Evolutionary conservation across 2,113 vertebrate species (phyloP), one percentile per base, ranked within the genome.

Genomic region (Pitta sordida): DNA sequence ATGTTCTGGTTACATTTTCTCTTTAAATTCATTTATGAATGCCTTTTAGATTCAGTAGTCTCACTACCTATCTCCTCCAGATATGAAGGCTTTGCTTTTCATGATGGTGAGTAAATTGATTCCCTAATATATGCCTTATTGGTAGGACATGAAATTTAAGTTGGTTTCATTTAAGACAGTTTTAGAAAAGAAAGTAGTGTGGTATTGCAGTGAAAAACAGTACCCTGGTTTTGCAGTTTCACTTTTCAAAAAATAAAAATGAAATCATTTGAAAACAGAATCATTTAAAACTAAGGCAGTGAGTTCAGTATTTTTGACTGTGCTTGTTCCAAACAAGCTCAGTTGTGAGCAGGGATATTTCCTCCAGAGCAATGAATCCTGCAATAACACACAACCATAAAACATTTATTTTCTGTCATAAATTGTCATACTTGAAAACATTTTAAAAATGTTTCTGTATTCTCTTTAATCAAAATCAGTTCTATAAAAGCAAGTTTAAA

Each of bases 401-500:
- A 74, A 37, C 53, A 32, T 58, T 94, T 91, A 75, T 13, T 48
- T 87, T 70, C 63, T 34, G 43, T 82, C 59, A 39, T 81, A 96
- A 96, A 91, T 83, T 93, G 75, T 90, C 86, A 55, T 26, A 71
- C 62, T 77, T 77, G 74, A 94, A 87, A 89, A 79, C 79, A 95
- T 92, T n/a, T 26, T 63, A 86, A 39, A 95, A 82, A 79, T 4
- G 7, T 55, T 85, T 93, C 91, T 88, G 27, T 75, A 63, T 90
- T 94, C 93, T 89, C 79, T 88, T 95, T 86, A 86, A 95, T 83
- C 86, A 58, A 95, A 96, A 93, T 49, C 79, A 75, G 90, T 76
- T 86, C 76, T 91, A 83, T 95, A 95, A 96, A 97, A 95, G 79
- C 32, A 80, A 16, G 62, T 89, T 95, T 88, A 95, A 95, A 97